These are phyloP conservation scores for Ericerus pela DNA, from an alignment of 1,140 invertebrate genomes.

Conservation along the genomic window DNA sequence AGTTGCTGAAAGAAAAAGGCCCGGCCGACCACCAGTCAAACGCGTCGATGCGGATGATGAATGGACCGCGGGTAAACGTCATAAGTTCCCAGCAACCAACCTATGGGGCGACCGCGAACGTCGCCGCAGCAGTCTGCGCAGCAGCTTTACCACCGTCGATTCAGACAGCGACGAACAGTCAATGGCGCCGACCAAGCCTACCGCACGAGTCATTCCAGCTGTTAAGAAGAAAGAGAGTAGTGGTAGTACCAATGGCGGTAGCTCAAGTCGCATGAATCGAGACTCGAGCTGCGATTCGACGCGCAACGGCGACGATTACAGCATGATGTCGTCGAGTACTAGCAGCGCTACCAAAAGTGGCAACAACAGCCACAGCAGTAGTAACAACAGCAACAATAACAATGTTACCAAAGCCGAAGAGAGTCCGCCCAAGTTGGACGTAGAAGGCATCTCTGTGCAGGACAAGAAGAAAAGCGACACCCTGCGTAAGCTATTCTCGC, in stretches of 20 bases:
- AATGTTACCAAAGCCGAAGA: constrained; percentile 19
- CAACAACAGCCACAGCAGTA: too few species aligned
- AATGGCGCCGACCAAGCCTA: not conserved
- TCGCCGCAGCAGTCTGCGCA: not conserved
- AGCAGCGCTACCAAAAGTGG: not conserved
- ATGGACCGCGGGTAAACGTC: not conserved
- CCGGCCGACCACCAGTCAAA: not conserved
- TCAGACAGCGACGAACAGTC: not conserved
- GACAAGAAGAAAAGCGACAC: constrained; percentile 58
- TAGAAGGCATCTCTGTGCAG: constrained; percentile 39
- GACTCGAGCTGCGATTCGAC: constrained; percentile 1
- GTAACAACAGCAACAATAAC: too few species aligned
- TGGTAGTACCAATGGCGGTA: not conserved
- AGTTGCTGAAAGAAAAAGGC: not conserved
- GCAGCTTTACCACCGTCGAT: constrained; percentile 1
- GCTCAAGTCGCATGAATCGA: not conserved
- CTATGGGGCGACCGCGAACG: constrained; percentile 1
- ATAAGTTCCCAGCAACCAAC: not conserved
- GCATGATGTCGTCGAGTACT: not conserved
- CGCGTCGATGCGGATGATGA: not conserved
- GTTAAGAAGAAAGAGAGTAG: not conserved
- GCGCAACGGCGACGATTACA: not conserved
- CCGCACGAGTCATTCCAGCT: not conserved
- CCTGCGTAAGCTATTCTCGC: constrained; percentile 45
- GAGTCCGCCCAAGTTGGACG: constrained; percentile 37